phyloP scores from a whole-genome alignment of 2,888 invertebrate genomes.

The Cenopis cana region DNA sequence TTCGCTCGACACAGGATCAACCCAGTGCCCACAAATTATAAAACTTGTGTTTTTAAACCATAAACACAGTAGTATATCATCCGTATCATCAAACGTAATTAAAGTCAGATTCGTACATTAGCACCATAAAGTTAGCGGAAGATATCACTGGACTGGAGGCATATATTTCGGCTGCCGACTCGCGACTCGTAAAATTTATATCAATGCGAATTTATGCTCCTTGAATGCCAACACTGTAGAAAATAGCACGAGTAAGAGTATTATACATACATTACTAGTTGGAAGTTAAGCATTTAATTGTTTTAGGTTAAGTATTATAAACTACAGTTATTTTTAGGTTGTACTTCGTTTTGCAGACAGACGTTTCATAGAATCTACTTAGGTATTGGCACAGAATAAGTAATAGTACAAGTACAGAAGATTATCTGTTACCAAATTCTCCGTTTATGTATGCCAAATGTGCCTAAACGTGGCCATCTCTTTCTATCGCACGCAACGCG shows the following conservation, averaged over 20 bases:
- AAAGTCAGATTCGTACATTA: constrained; percentile 1
- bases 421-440: too few relatives aligned
- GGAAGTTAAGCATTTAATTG: neutral
- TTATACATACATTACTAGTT: neutral
- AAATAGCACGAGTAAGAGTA: neutral
- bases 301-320: too few relatives aligned
- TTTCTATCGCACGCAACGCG: too few relatives aligned
- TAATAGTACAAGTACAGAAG: too few relatives aligned
- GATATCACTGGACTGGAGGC: neutral
- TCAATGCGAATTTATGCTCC: neutral
- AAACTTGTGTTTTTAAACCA: neutral
- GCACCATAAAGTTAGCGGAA: neutral
- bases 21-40: too few relatives aligned
- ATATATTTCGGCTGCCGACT: neutral
- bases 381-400: too few relatives aligned
- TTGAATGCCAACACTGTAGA: neutral
- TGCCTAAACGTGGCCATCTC: too few relatives aligned
- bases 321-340: too few relatives aligned
- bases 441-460: too few relatives aligned
- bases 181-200: neutral
- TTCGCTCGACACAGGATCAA: too few relatives aligned
- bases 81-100: neutral
- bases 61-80: neutral
- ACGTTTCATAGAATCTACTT: too few relatives aligned
- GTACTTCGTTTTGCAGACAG: too few relatives aligned